Conservation (phyloP, 2,797 vertebrate species). For the Gadopsis bispinosus region DNA sequence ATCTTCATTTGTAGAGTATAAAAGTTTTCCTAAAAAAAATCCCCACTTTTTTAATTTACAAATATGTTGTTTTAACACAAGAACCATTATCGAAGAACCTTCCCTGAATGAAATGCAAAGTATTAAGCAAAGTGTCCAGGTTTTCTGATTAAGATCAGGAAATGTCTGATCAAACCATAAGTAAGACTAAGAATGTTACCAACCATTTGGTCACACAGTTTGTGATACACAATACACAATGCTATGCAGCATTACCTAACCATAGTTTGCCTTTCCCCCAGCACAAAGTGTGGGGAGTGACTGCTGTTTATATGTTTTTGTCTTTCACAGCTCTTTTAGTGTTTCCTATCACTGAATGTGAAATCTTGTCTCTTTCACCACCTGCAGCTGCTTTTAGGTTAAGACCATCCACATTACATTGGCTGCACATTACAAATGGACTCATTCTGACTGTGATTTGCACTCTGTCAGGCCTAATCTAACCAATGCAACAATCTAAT, state of each 20-base stretch:
- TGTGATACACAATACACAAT: not conserved
- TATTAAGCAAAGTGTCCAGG: not conserved
- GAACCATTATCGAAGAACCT: not conserved
- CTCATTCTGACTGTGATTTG: constrained; percentile 46
- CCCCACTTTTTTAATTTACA: not conserved
- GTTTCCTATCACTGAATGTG: constrained; percentile 2
- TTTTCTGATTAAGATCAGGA: not conserved
- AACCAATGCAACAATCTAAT: constrained; percentile 67
- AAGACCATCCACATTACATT: constrained; percentile 9
- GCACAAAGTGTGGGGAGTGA: not conserved
- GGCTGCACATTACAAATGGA: constrained; percentile 34
- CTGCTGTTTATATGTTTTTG: constrained; percentile 7
- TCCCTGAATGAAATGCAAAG: not conserved
- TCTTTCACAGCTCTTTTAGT: not conserved
- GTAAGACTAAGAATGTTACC: not conserved
- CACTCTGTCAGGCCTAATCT: constrained; percentile 63
- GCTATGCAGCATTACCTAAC: not conserved
- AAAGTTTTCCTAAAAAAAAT: not conserved
- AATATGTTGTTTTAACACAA: not conserved
- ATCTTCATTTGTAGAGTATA: not conserved
- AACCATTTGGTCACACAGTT: not conserved
- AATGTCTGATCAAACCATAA: not conserved
- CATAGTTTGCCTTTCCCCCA: not conserved
- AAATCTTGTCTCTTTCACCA: constrained; percentile 12
- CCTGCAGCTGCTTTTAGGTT: constrained; percentile 5